Evolutionary conservation across 2,797 vertebrate genomes (phyloP), one percentile per base, ranked within the genome.

Genomic region (Tadarida brasiliensis): DNA sequence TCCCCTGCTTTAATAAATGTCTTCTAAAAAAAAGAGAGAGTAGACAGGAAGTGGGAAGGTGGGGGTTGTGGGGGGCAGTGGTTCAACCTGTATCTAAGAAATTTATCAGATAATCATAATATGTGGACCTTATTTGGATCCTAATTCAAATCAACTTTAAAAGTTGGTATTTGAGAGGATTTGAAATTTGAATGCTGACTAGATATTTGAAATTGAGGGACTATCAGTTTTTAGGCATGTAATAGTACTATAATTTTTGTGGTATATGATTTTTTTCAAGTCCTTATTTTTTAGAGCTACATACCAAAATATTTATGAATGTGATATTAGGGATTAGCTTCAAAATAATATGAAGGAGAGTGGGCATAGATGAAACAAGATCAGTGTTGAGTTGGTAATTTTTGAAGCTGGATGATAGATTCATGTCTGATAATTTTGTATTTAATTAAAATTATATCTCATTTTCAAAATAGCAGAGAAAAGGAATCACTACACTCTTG

Each of bases 141-240:
- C 35, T 85, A 57, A 85, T 54, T 83, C 70, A 77, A 44, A 56
- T 28, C 74, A 20, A 84, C 26, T 92, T 49, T 17, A n/a, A 59
- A 94, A 83, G 35, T 80, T 17, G 28, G 14, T 78, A 20, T 73
- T 93, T 90, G 90, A 90, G 74, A 90, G 61, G 76, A 83, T 87
- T 71, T 86, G 35, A 82, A 54, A 57, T 77, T 86, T 51, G 35
- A 90, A 81, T 90, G 20, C 86, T 87, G 59, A 84, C 35, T 78
- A 47, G 30, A 44, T 83, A 74, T 67, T 91, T 86, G 67, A 61
- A 91, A 70, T 63, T 87, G 94, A 70, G 85, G 26, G 49, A 35
- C 26, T 87, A 0, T 44, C 61, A 51, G 0, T 57, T 85, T 85
- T 86, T 76, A 81, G 80, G 44, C 44, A 39, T 59, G 10, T 86